These are phyloP conservation scores for Muscicapa striata DNA, from an alignment of 2,797 vertebrate genomes.

Conservation along the genomic window DNA sequence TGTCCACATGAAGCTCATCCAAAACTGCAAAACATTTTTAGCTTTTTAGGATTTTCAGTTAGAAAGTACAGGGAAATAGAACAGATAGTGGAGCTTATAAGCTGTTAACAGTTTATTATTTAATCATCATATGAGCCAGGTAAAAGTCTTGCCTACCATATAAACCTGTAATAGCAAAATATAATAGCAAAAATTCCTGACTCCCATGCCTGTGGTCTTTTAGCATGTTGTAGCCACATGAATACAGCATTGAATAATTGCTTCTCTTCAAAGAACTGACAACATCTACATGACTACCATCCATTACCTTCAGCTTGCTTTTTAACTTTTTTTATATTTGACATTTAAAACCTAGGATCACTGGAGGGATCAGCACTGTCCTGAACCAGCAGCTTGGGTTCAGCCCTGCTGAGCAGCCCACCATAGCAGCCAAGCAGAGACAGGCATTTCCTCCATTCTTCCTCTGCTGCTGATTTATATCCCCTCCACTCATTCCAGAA, in stretches of 20 bases:
- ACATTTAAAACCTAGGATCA: background rate
- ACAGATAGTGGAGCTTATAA: background rate
- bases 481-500: background rate
- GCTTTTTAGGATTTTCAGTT: background rate
- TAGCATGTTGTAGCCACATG: background rate
- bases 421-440: background rate
- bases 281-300: background rate
- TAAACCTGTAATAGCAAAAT: background rate
- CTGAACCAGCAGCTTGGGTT: background rate
- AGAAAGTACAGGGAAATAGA: background rate
- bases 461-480: background rate
- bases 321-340: background rate
- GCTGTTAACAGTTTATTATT: background rate
- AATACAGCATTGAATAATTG: background rate
- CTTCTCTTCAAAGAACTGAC: background rate
- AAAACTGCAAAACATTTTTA: background rate
- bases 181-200: background rate
- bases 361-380: background rate
- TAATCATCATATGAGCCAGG: background rate
- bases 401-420: background rate
- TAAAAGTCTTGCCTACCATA: background rate
- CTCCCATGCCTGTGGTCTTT: background rate
- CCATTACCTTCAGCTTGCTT: background rate
- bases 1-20: background rate
- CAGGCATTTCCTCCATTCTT: background rate